These are phyloP conservation scores for Nephrocerus scutellatus DNA, from an alignment of 2,888 invertebrate species.

Conservation along the genomic window DNA sequence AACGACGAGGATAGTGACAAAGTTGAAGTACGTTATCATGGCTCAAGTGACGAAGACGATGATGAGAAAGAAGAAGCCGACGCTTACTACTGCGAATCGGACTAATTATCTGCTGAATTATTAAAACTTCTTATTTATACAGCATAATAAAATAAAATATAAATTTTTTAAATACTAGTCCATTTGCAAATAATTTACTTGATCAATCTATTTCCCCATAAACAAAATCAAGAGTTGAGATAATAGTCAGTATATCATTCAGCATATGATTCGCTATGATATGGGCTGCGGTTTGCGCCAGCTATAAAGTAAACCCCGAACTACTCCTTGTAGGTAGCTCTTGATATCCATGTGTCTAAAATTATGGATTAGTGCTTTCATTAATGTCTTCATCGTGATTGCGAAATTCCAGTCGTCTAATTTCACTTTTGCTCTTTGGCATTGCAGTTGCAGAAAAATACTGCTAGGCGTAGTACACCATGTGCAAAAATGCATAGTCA, in stretches of 20 bases:
- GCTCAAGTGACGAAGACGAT: conserved; percentile 16
- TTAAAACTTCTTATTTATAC: too few relatives aligned
- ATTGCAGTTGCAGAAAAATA: conserved; percentile 69
- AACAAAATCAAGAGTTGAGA: conserved; percentile 57
- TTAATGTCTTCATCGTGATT: conserved; percentile 75
- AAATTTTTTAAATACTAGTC: neutral
- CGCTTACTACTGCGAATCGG: too few relatives aligned
- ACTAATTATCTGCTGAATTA: too few relatives aligned
- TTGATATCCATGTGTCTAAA: conserved; percentile 75
- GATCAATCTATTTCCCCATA: conserved; percentile 55
- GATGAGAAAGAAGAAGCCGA: too few relatives aligned
- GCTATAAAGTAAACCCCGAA: conserved; percentile 75
- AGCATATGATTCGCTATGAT: conserved; percentile 59
- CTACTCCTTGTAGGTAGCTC: conserved; percentile 79
- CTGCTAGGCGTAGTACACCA: conserved; percentile 70
- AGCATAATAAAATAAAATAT: too few relatives aligned
- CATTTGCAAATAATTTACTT: conserved; percentile 32
- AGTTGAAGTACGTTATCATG: conserved; percentile 17
- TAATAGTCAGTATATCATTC: conserved; percentile 68
- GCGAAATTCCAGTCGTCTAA: too few relatives aligned
- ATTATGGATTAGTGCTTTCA: conserved; percentile 80
- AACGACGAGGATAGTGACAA: conserved; percentile 18
- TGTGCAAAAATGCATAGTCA: conserved; percentile 73
- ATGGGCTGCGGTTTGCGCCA: conserved; percentile 69
- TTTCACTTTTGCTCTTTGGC: too few relatives aligned